phyloP scores from a whole-genome alignment of 2,113 vertebrate species.

The Solenodon paradoxus region DNA sequence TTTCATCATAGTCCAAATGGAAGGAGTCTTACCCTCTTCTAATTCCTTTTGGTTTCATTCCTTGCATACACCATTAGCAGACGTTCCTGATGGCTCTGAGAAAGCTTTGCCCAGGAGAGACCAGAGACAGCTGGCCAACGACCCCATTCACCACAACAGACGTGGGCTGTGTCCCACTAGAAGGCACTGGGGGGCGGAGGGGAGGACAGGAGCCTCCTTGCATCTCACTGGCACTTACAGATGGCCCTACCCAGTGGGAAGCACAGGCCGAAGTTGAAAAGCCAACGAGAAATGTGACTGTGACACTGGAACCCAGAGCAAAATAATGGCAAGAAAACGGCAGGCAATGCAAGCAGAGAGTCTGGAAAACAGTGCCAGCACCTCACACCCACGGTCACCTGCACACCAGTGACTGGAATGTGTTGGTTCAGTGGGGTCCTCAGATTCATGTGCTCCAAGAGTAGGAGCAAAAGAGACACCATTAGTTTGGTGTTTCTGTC shows the following conservation, averaged over 20 bases:
- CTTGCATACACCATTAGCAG: neutral
- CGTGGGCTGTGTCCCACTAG: neutral
- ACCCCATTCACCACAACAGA: neutral
- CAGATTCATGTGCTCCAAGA: neutral
- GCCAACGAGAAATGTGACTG: neutral
- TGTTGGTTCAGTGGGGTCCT: neutral
- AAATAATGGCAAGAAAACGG: neutral
- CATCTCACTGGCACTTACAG: neutral
- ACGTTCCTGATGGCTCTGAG: neutral
- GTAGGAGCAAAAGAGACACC: neutral
- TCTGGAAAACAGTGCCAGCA: neutral
- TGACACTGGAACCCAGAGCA: neutral
- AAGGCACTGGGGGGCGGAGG: fast-evolving
- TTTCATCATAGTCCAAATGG: neutral
- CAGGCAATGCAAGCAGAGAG: neutral
- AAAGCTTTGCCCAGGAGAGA: neutral
- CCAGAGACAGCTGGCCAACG: neutral
- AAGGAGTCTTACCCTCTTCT: neutral
- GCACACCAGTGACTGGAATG: fast-evolving
- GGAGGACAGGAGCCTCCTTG: neutral
- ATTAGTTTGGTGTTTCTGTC: neutral
- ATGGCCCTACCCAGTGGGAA: neutral
- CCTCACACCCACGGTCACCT: neutral
- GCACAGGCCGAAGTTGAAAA: neutral
- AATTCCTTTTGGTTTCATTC: neutral